Percentiles rank a stretch among this genome's conserved stretches.
Conservation (phyloP, 2,888 invertebrate genomes). For the Orthosia cruda region DNA sequence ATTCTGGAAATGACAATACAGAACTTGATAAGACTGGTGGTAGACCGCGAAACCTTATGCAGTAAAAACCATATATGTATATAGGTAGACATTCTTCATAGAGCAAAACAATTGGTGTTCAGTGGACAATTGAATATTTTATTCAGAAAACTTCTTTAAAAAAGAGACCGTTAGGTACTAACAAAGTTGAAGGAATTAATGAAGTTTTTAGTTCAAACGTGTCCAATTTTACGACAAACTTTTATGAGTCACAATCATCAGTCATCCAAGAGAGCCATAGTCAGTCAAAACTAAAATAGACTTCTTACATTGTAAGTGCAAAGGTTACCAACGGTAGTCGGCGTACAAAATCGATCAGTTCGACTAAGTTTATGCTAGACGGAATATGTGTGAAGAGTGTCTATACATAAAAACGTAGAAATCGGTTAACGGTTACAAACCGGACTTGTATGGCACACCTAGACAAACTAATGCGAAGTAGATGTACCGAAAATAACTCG, state of each 20-base stretch:
- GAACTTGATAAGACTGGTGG: background rate
- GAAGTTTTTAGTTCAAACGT: background rate
- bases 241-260: slow-evolving; percentile 9
- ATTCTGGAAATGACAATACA: slow-evolving; percentile 10
- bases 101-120: background rate
- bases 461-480: slow-evolving; percentile 33
- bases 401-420: slow-evolving; percentile 41
- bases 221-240: slow-evolving; percentile 10
- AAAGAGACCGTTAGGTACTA: background rate
- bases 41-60: background rate
- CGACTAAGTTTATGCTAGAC: slow-evolving; percentile 24
- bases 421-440: slow-evolving; percentile 57
- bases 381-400: slow-evolving; percentile 23
- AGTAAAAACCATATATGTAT: slow-evolving; percentile 12
- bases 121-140: background rate
- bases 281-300: slow-evolving; percentile 36
- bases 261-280: background rate
- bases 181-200: background rate
- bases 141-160: background rate
- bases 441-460: slow-evolving; percentile 38
- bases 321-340: slow-evolving; percentile 59
- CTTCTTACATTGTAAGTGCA: slow-evolving; percentile 42
- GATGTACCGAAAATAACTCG: slow-evolving; percentile 28
- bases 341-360: slow-evolving; percentile 49
- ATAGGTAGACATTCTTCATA: background rate